Evolutionary conservation across 2,888 invertebrate genomes (phyloP).

Genomic region (Melieria crassipennis): DNA sequence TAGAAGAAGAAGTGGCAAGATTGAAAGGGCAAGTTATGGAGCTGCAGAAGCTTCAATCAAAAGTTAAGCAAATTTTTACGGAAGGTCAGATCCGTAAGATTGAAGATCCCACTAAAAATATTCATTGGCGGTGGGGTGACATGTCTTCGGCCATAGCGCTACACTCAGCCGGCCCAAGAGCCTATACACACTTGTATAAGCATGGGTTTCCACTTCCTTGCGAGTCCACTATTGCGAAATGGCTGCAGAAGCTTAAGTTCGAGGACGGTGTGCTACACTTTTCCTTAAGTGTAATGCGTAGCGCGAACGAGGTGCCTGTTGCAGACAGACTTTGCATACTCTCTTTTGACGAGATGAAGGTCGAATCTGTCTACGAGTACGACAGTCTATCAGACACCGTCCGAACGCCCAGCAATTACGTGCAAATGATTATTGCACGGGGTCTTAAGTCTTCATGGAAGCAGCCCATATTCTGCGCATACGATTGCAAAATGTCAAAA

Average conservation of each 20-base stretch:
- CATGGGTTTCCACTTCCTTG: not conserved
- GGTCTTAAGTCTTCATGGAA: constrained; percentile 1
- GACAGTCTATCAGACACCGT: not conserved
- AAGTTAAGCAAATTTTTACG: constrained; percentile 2
- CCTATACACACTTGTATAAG: not conserved
- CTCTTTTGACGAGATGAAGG: constrained; percentile 7
- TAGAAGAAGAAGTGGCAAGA: no score
- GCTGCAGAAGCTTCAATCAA: not conserved
- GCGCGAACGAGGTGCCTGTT: not conserved
- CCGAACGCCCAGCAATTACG: not conserved
- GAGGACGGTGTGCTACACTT: constrained; percentile 10
- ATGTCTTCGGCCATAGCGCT: not conserved
- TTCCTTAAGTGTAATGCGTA: not conserved
- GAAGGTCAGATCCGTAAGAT: constrained; percentile 8
- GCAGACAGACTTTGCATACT: constrained; percentile 5
- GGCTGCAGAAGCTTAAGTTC: constrained; percentile 21
- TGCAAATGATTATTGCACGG: constrained; percentile 4
- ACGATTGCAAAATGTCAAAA: not conserved
- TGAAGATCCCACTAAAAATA: not conserved
- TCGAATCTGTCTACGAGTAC: not conserved
- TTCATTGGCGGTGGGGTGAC: constrained; percentile 11
- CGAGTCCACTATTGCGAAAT: not conserved
- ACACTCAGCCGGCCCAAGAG: constrained; percentile 1
- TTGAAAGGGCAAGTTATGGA: not conserved
- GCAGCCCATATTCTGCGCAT: constrained; percentile 1